Evolutionary conservation across 2,113 vertebrate species (phyloP).

Genomic region (Gadus chalcogrammus): DNA sequence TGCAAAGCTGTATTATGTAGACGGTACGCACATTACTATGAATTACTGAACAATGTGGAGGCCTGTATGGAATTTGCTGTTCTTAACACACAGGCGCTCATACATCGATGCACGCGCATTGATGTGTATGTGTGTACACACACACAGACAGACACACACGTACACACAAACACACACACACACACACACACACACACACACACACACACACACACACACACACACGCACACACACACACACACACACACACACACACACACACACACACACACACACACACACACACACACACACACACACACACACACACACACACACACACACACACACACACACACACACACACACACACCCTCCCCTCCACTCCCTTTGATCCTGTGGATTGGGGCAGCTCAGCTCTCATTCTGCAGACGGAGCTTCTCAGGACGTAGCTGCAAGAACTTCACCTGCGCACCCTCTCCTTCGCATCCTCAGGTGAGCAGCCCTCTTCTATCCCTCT

Average conservation of each 20-base stretch:
- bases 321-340: background rate
- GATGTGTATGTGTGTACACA: no score
- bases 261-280: background rate
- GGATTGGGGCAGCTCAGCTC: constrained; percentile 26
- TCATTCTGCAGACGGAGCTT: constrained; percentile 30
- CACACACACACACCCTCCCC: constrained; percentile 3
- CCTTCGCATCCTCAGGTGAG: constrained; percentile 38
- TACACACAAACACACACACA: background rate
- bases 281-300: background rate
- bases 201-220: no score
- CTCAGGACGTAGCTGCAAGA: constrained; percentile 37
- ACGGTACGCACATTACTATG: no score
- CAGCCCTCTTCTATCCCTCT: background rate
- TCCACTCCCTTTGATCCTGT: constrained; percentile 31
- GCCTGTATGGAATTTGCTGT: no score
- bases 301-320: background rate
- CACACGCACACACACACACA: no score
- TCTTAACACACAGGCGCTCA: no score
- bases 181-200: no score
- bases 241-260: background rate
- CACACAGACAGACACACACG: no score
- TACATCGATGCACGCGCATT: no score
- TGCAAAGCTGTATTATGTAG: no score
- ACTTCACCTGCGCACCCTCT: constrained; percentile 14
- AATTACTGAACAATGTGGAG: no score